phyloP scores from a whole-genome alignment of 2,888 invertebrate species.

The Drosophila aldrichi region DNA sequence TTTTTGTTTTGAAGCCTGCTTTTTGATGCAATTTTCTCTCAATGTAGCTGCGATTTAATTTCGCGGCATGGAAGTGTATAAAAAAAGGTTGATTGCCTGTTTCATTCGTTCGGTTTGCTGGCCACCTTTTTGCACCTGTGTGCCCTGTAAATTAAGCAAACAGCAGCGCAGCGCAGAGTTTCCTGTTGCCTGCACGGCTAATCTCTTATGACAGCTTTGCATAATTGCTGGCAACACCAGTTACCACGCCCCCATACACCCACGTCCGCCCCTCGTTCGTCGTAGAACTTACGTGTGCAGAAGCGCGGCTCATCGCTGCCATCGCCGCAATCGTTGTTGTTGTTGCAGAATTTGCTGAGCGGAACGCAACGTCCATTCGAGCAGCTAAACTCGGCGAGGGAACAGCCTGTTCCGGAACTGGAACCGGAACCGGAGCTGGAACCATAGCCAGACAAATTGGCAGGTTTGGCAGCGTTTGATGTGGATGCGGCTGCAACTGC shows the following conservation, averaged over 20 bases:
- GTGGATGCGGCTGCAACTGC: constrained; percentile 36
- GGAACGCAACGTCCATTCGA: constrained; percentile 86
- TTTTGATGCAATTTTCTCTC: background rate
- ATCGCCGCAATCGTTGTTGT: constrained; percentile 92
- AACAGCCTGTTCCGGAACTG: constrained; percentile 71
- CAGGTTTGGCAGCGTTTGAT: constrained; percentile 68
- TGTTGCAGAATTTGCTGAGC: constrained; percentile 92
- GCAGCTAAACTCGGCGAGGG: constrained; percentile 84
- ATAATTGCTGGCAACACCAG: constrained; percentile 51
- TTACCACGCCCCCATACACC: background rate
- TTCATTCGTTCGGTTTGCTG: constrained; percentile 12
- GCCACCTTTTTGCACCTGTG: background rate
- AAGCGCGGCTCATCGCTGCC: constrained; percentile 92
- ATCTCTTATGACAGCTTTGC: constrained; percentile 61
- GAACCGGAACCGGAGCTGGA: constrained; percentile 57
- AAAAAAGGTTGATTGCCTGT: constrained; percentile 7
- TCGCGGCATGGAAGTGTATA: background rate
- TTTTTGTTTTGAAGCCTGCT: background rate
- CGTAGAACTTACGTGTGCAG: constrained; percentile 91
- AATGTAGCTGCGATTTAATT: background rate
- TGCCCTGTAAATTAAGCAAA: constrained; percentile 37
- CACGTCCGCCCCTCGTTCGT: background rate
- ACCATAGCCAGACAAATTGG: constrained; percentile 54
- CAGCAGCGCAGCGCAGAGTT: constrained; percentile 23
- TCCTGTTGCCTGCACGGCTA: constrained; percentile 24